Evolutionary conservation across 2,113 vertebrate genomes (phyloP).

Genomic region (Beaufortia kweichowensis): DNA sequence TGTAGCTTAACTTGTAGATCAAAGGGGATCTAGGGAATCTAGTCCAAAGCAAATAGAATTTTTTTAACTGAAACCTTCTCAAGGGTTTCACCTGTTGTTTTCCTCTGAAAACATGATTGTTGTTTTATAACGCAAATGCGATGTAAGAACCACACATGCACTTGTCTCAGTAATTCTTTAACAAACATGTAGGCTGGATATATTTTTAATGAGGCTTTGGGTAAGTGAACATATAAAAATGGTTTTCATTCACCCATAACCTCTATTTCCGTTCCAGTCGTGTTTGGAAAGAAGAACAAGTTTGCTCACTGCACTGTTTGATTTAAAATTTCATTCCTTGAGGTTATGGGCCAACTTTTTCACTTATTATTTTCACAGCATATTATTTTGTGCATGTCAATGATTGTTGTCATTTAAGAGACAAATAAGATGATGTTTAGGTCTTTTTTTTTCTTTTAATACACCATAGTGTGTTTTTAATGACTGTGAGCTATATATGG

Average conservation of each 20-base stretch:
- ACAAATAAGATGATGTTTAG: neutral
- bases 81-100: too few species aligned
- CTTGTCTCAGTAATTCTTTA: neutral
- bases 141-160: neutral
- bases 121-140: too few species aligned
- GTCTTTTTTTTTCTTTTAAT: neutral
- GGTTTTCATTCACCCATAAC: conserved; percentile 34
- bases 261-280: conserved; percentile 12
- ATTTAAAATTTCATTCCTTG: conserved; percentile 7
- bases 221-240: conserved; percentile 17
- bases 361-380: neutral
- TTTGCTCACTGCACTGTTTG: conserved; percentile 32
- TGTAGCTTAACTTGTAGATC: too few species aligned
- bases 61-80: too few species aligned
- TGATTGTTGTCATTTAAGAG: neutral
- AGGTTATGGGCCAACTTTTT: conserved; percentile 18
- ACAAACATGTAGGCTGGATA: neutral
- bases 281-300: conserved; percentile 13
- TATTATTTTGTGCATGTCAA: neutral
- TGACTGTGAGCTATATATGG: neutral
- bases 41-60: too few species aligned
- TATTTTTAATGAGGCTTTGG: conserved; percentile 16
- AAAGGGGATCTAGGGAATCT: too few species aligned
- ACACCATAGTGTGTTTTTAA: conserved; percentile 10
- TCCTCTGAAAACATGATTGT: too few species aligned